phyloP scores from a whole-genome alignment of 2,797 vertebrate genomes.

The Acanthiza pusilla region DNA sequence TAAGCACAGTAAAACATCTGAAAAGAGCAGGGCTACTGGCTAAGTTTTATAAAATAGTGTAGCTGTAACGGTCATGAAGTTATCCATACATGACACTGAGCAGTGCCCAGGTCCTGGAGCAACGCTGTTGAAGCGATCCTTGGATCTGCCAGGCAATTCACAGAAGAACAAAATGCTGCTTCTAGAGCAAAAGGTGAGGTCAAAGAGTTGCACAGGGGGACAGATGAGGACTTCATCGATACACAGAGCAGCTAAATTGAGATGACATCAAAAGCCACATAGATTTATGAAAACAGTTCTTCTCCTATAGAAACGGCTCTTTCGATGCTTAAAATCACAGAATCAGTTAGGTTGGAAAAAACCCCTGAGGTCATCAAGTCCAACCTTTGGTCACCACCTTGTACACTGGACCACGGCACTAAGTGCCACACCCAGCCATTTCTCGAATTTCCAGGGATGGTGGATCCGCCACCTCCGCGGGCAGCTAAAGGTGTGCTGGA shows the following conservation, averaged over 20 bases:
- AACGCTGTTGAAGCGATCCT: accelerated
- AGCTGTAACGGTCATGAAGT: not conserved
- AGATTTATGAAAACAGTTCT: not conserved
- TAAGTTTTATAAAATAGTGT: not conserved
- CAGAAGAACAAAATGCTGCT: not conserved
- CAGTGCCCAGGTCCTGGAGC: accelerated
- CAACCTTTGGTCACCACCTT: not conserved
- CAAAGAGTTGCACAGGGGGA: not conserved
- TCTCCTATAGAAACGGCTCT: not conserved
- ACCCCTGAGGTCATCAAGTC: not conserved
- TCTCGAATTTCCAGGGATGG: not conserved
- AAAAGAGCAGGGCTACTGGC: not conserved
- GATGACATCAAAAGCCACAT: not conserved
- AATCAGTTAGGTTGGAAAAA: not conserved
- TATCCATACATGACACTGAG: not conserved
- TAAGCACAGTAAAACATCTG: not conserved
- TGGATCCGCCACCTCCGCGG: not conserved
- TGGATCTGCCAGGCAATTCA: not conserved
- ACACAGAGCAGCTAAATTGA: not conserved
- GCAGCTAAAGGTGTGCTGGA: accelerated
- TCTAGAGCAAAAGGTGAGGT: not conserved
- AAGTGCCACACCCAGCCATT: not conserved
- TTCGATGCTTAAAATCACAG: not conserved
- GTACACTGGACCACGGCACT: not conserved
- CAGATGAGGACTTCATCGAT: not conserved